Evolutionary conservation across 2,888 invertebrate species (phyloP), one percentile per base, ranked within the genome.

Genomic region (Hirudinaria manillensis): DNA sequence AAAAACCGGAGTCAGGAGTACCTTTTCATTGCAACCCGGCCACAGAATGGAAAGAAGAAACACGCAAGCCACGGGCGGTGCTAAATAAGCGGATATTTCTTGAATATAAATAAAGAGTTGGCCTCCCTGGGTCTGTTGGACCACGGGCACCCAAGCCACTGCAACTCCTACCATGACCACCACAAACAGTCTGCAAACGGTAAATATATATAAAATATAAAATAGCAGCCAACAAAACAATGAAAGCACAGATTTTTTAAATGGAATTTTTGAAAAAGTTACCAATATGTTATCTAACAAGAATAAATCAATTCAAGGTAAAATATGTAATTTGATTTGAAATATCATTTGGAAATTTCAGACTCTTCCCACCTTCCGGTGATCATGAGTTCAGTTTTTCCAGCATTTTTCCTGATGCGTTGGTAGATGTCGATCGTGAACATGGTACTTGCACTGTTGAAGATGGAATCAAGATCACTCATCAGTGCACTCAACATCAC

Each of bases 401-500:
- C 80, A 13, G 87, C 83, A 38, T 83, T 82, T 75, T 84, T 85
- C 27, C 88, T 79, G 34, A 87, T 80, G 38, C 83, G 80, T 21
- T 83, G 84, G 84, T 82, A 84, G 36, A 83, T 81, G 70, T 83
- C 83, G 24, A 83, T 82, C 24, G 83, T 83, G 77, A 84, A 84
- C 67, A 84, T 79, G 4, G 86, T 84, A 76, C 82, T 82, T 76
- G 86, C 85, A 34, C 87, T 87, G 82, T 88, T 88, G 81, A 88
- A 88, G 72, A 88, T 87, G 45, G 88, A 87, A 45, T 87, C 87
- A 29, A 88, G 82, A 77, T 87, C 87, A 78, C 86, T 86, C 87
- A 88, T 87, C 21, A 88, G 80, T 0, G 88, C 88, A 13, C 88
- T 87, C 79, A 88, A 81, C 87, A 88, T 88, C 32, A 87, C 88